phyloP scores from a whole-genome alignment of 2,797 vertebrate species.

The Acomys russatus region DNA sequence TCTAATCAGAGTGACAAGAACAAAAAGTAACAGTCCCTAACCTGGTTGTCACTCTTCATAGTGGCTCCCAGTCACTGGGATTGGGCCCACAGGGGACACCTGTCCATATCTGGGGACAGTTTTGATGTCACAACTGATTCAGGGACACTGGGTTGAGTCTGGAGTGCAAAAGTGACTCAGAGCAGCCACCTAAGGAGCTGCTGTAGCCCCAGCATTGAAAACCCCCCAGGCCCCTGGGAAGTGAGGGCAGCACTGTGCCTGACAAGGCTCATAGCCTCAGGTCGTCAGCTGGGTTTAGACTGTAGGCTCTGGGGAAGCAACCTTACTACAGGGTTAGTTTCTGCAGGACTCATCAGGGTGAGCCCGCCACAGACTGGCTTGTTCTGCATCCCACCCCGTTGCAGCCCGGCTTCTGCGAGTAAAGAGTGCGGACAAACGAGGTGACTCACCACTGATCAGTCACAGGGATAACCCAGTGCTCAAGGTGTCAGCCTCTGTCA shows the following conservation, averaged over 20 bases:
- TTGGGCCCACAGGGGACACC: neutral
- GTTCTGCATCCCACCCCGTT: neutral
- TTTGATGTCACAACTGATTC: neutral
- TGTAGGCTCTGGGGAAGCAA: neutral
- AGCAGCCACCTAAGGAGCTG: neutral
- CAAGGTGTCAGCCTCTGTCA: conserved; percentile 80
- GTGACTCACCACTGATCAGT: conserved; percentile 73
- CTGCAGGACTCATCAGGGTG: neutral
- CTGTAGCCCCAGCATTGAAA: neutral
- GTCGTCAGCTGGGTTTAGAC: neutral
- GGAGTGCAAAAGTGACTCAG: neutral
- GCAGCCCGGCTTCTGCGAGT: neutral
- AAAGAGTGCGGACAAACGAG: neutral
- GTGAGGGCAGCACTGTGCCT: neutral
- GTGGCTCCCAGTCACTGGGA: neutral
- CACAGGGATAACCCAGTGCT: conserved; percentile 72
- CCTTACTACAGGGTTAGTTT: neutral
- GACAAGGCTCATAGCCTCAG: neutral
- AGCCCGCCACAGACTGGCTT: neutral
- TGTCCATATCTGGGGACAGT: neutral
- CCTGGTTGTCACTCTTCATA: neutral
- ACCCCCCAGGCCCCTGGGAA: neutral
- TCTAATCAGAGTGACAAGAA: neutral
- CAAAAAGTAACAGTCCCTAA: neutral
- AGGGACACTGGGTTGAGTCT: too few species aligned